Percentiles rank a stretch among this genome's conserved stretches.
These are phyloP conservation scores for Nephotettix cincticeps DNA, from an alignment of 1,140 invertebrate genomes.

Conservation along the genomic window DNA sequence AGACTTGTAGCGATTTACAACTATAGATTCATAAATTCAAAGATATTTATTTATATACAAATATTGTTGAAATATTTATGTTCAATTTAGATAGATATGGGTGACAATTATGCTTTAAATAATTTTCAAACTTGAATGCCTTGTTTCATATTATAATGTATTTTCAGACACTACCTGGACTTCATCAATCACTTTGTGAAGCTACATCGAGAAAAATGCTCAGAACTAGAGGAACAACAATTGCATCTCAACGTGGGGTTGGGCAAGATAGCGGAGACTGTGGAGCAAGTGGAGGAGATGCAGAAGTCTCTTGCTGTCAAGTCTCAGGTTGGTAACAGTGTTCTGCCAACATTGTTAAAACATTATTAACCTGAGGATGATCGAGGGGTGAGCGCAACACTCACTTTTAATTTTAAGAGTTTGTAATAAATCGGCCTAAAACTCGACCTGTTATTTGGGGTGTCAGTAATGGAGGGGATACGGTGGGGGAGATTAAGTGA, in stretches of 20 bases:
- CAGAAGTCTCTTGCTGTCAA: constrained; percentile 98
- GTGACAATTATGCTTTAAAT: no score
- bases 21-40: no score
- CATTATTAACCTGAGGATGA: not conserved
- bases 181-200: constrained; percentile 99
- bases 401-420: not conserved
- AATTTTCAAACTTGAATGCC: no score
- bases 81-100: no score
- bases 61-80: no score
- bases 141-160: no score
- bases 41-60: no score
- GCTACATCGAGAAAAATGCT: constrained; percentile 95
- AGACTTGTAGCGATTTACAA: no score
- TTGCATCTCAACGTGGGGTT: constrained; percentile 98
- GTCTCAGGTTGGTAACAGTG: constrained; percentile 66
- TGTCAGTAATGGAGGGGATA: no score
- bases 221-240: constrained; percentile 98
- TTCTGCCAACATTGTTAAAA: not conserved
- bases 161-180: constrained; percentile 92
- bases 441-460: no score
- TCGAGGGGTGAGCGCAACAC: no score
- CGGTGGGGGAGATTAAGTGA: no score
- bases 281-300: constrained; percentile 99
- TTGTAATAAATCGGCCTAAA: not conserved
- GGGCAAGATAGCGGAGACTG: constrained; percentile 98